Conservation (phyloP, 1,140 invertebrate genomes). For the Marisa cornuarietis region DNA sequence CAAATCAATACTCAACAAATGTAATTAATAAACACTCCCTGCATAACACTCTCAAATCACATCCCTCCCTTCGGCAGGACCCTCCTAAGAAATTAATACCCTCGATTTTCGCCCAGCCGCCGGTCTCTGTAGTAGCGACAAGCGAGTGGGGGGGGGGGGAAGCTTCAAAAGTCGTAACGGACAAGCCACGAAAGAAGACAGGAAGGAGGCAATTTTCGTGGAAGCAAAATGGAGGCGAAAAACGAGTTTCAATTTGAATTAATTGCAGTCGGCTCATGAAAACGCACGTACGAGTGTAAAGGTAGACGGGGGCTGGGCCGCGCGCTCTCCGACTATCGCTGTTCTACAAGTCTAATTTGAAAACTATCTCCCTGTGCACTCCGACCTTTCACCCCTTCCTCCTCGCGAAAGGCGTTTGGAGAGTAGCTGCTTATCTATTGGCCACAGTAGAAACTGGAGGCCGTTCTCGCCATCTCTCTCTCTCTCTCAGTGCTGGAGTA, state of each 20-base stretch:
- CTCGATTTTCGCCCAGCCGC: background rate
- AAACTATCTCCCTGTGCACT: background rate
- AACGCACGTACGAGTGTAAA: background rate
- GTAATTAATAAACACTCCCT: too few relatives aligned
- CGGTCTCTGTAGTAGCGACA: background rate
- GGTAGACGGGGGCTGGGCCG: background rate
- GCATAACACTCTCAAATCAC: too few relatives aligned
- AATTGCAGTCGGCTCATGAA: constrained; percentile 16
- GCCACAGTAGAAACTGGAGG: background rate
- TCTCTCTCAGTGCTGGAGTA: background rate
- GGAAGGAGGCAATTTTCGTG: constrained; percentile 27
- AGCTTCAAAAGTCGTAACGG: constrained; percentile 7
- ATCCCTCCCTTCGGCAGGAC: too few relatives aligned
- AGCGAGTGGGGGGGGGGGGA: too few relatives aligned
- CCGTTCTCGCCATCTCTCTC: background rate
- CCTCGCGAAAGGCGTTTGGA: background rate
- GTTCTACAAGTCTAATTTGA: background rate
- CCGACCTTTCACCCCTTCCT: background rate
- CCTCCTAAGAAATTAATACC: constrained; percentile 7
- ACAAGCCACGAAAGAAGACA: constrained; percentile 21
- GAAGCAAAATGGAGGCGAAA: constrained; percentile 22
- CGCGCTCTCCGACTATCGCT: background rate
- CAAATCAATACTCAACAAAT: background rate
- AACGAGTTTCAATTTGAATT: constrained; percentile 31
- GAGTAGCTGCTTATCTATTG: too few relatives aligned